Base-by-base conservation (phyloP, 2,888 invertebrate genomes). In the Dicycla oo region DNA sequence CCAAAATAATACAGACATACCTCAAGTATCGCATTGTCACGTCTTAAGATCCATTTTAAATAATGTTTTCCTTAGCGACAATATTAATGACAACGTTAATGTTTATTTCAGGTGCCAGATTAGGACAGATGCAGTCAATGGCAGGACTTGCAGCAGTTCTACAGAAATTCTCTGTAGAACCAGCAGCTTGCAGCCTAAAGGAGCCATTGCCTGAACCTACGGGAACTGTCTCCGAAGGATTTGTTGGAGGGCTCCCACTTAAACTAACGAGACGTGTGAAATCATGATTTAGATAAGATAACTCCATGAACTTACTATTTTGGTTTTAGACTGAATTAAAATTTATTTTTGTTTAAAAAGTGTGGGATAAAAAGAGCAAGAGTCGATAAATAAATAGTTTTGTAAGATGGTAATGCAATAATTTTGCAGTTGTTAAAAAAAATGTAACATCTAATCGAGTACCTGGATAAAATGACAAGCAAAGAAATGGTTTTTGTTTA, bases 61-160 rank as follows among this genome's bases (percentile, higher is more conserved):
- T 40, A n/a, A 20, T 30, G 4, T 56, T 26, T 72, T 26, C 30
- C 15, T 18, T 8, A 40, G 10, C 3, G 7, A 69, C 15, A 45
- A 38, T 47, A 38, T 20, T 18, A 56, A 30, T n/a, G n/a, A 38
- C 20, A 38, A 7, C 4, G 13, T 38, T 13, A 6, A 43, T 54
- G 4, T 63, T 56, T 3, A 56, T 90, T 89, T n/a, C 85, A 95
- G 95, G 94, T 80, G 94, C 91, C 43, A 91, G 94, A 75, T 69
- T 95, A 45, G 95, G 94, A 34, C 91, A 92, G 66, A 93, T 95
- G 93, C 93, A 94, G 78, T 92, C 94, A 0, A 93, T 95, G 93
- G 94, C 95, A 38, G 95, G 94, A 0, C 82, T 95, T 20, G 93
- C 91, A 49, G 89, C 92, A 26, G 87, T 93, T 1, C 72, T 92